phyloP scores from a whole-genome alignment of 2,797 vertebrate species.

The Cuculus canorus region DNA sequence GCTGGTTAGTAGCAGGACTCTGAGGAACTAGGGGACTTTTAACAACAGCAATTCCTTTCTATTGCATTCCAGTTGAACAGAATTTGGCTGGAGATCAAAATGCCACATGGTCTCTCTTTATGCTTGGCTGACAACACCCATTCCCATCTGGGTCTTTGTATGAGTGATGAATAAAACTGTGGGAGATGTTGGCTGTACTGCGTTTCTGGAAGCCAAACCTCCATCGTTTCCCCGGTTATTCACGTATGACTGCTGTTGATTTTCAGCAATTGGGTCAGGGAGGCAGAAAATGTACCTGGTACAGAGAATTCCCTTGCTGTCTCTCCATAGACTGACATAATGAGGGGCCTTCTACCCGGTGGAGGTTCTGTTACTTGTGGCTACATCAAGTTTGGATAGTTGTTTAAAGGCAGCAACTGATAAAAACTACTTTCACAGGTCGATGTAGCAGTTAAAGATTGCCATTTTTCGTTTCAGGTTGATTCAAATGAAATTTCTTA shows the following conservation, averaged over 20 bases:
- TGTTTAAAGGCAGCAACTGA: background rate
- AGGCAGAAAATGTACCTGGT: conserved; percentile 7
- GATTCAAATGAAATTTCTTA: background rate
- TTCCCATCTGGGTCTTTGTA: conserved; percentile 60
- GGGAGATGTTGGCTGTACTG: conserved; percentile 31
- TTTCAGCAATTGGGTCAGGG: conserved; percentile 4
- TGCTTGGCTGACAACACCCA: conserved; percentile 49
- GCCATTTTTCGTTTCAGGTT: background rate
- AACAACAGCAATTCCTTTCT: background rate
- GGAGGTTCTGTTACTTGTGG: background rate
- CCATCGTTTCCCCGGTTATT: conserved; percentile 1
- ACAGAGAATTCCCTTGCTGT: background rate
- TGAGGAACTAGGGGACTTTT: background rate
- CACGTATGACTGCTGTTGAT: conserved; percentile 38
- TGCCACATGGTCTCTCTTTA: conserved; percentile 50
- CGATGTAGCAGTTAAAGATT: background rate
- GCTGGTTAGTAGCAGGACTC: background rate
- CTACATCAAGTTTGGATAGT: background rate
- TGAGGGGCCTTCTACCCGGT: background rate
- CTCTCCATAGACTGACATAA: background rate
- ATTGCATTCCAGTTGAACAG: conserved; percentile 17
- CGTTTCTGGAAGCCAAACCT: conserved; percentile 27
- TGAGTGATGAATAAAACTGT: conserved; percentile 52
- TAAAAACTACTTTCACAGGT: background rate
- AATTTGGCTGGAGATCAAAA: conserved; percentile 51